These are phyloP conservation scores for Palythoa heliodiscus DNA, from an alignment of 92 coral and sea anemone genomes.

Conservation along the genomic window DNA sequence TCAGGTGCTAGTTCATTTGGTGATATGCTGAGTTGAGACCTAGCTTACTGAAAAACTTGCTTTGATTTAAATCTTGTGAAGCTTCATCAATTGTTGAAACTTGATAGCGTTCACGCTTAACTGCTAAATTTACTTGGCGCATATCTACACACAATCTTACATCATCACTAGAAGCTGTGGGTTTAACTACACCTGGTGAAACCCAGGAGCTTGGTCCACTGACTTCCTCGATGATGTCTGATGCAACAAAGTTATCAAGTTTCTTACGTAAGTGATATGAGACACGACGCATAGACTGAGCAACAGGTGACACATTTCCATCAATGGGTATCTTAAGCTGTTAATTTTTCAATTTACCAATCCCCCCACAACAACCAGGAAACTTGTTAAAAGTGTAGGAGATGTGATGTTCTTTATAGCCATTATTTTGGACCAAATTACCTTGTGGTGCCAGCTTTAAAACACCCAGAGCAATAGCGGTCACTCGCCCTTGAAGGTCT, in stretches of 20 bases:
- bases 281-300: neutral
- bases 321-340: conserved; percentile 43
- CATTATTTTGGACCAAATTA: neutral
- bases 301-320: neutral
- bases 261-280: neutral
- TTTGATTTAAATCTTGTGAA: too few species aligned
- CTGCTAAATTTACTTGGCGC: too few species aligned
- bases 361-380: conserved; percentile 55
- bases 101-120: too few species aligned
- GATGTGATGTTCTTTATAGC: neutral
- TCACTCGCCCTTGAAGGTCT: conserved; percentile 48
- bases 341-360: conserved; percentile 59
- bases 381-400: conserved; percentile 48
- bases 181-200: neutral
- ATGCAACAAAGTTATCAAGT: neutral
- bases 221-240: neutral
- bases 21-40: too few species aligned
- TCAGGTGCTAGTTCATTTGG: too few species aligned
- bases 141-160: too few species aligned
- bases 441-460: conserved; percentile 26
- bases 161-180: neutral
- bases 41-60: too few species aligned
- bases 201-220: neutral
- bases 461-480: conserved; percentile 45
- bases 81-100: too few species aligned